Percentiles rank a stretch among this genome's conserved stretches.
Conservation (phyloP, 2,797 vertebrate species). For the Nannoperca australis region DNA sequence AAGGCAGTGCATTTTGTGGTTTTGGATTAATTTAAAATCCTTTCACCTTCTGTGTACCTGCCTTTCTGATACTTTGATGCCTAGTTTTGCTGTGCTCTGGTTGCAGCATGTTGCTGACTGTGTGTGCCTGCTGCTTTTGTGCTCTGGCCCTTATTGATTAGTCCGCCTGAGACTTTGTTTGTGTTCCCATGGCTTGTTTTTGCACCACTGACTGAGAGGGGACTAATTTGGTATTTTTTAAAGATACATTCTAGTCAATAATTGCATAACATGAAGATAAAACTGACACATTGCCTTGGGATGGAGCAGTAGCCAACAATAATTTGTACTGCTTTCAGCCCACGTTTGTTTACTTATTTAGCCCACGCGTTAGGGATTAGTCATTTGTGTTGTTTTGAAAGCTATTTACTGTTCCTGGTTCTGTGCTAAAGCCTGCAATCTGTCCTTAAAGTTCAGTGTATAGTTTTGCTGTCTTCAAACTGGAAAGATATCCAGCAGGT, state of each 20-base stretch:
- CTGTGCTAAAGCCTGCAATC: conserved; percentile 79
- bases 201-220: conserved; percentile 48
- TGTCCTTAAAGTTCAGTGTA: conserved; percentile 81
- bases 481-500: conserved; percentile 61
- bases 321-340: conserved; percentile 76
- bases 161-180: conserved; percentile 47
- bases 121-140: conserved; percentile 46
- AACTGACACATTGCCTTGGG: conserved; percentile 78
- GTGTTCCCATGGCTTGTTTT: conserved; percentile 66
- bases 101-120: conserved; percentile 29
- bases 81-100: conserved; percentile 9
- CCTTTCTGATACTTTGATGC: background rate
- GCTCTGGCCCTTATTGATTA: conserved; percentile 67
- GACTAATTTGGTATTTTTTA: conserved; percentile 43
- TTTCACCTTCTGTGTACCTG: background rate
- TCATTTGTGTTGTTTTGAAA: conserved; percentile 79
- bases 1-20: conserved; percentile 12
- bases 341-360: conserved; percentile 77
- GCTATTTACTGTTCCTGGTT: conserved; percentile 72
- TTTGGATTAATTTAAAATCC: background rate
- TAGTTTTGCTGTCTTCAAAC: conserved; percentile 68
- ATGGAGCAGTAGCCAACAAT: conserved; percentile 74
- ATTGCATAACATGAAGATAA: conserved; percentile 77
- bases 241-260: conserved; percentile 54
- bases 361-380: conserved; percentile 74